Conservation (phyloP, 1,140 invertebrate genomes). For the Leptonema lineaticorne region DNA sequence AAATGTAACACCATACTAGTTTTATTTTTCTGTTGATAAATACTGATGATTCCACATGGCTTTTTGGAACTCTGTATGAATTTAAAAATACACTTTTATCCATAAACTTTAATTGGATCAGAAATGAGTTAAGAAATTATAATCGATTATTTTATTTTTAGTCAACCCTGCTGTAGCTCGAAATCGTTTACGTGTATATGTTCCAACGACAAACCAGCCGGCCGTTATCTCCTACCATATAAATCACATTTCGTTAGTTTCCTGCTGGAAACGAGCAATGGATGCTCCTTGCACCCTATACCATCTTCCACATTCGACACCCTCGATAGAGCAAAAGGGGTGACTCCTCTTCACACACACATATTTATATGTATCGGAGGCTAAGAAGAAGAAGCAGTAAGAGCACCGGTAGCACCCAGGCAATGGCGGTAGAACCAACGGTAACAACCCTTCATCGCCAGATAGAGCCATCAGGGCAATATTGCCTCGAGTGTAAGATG, state of each 20-base stretch:
- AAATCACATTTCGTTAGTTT: constrained; percentile 42
- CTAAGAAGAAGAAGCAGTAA: too few species aligned
- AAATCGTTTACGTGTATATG: not conserved
- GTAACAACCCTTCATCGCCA: constrained; percentile 8
- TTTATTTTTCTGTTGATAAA: too few species aligned
- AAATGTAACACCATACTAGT: too few species aligned
- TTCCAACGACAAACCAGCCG: constrained; percentile 33
- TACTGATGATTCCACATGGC: too few species aligned
- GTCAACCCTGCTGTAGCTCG: constrained; percentile 2
- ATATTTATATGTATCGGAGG: too few species aligned
- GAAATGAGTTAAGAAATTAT: not conserved
- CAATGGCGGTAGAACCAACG: too few species aligned
- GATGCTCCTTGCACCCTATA: constrained; percentile 18
- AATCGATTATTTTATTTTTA: not conserved
- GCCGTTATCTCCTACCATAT: constrained; percentile 37
- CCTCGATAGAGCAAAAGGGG: too few species aligned
- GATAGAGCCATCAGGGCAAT: constrained; percentile 11
- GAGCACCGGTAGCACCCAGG: too few species aligned
- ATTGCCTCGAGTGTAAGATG: not conserved
- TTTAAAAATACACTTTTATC: too few species aligned
- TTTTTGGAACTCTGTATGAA: too few species aligned
- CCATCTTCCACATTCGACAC: constrained; percentile 1
- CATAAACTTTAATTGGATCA: too few species aligned
- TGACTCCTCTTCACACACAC: too few species aligned
- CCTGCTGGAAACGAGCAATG: constrained; percentile 38